Percentiles rank a stretch among this genome's conserved stretches.
Conservation (phyloP, 2,888 invertebrate genomes). For the Buathra laborator region DNA sequence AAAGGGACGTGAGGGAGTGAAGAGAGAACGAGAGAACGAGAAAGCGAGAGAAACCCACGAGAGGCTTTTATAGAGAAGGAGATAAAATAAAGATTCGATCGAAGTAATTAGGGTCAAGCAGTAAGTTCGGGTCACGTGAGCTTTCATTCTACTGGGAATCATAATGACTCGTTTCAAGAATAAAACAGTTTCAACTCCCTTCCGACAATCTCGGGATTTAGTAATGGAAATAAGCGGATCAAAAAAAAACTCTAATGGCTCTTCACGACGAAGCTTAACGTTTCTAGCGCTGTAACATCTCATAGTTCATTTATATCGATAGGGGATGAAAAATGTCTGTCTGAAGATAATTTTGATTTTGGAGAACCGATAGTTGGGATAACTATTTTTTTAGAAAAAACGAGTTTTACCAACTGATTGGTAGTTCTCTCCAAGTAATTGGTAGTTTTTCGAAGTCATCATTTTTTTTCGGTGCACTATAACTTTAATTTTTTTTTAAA, state of each 20-base stretch:
- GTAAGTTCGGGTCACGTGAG: conserved; percentile 36
- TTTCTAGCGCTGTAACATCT: not conserved
- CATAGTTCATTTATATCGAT: not conserved
- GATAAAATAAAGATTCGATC: conserved; percentile 13
- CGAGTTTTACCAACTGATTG: no score
- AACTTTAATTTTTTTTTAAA: not conserved
- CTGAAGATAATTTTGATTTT: not conserved
- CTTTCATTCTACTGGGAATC: conserved; percentile 11
- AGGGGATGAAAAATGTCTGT: not conserved
- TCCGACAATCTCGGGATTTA: not conserved
- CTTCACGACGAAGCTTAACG: not conserved
- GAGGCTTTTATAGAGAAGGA: conserved; percentile 1
- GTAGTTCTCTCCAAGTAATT: not conserved
- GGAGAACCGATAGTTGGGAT: not conserved
- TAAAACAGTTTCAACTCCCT: not conserved
- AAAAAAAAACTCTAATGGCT: not conserved
- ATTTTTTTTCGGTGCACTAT: not conserved
- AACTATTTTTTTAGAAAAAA: no score
- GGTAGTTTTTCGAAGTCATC: not conserved
- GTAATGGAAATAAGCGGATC: not conserved
- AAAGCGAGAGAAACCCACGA: not conserved
- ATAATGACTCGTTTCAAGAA: conserved; percentile 22
- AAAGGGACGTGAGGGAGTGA: conserved; percentile 28
- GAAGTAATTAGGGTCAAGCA: conserved; percentile 58
- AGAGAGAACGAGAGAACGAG: not conserved